Evolutionary conservation across 1,140 invertebrate genomes (phyloP), one percentile per base, ranked within the genome.

Genomic region (Euschistus heros): DNA sequence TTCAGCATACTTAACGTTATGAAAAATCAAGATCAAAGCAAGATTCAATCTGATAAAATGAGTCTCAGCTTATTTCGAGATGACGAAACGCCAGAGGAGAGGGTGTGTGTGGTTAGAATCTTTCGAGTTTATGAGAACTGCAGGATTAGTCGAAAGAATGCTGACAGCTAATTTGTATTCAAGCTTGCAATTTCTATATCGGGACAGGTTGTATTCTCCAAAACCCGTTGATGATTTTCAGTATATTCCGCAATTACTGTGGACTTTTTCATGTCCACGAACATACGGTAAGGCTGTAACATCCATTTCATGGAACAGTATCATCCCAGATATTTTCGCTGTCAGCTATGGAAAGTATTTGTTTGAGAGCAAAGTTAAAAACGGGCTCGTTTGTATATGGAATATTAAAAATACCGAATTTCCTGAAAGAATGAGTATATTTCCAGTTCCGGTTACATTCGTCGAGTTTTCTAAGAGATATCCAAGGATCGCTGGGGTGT

Each of bases 361-460:
- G n/a, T 50, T 50, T 13, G 22, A 50, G 1, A 50, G 3, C 7
- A 22, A 50, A 50, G 22, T 22, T 1, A 37, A 37, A 10, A 50
- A 50, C 14, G 47, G 47, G 8, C n/a, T 50, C n/a, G 47, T 50
- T 50, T 18, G 47, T 22, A 14, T 50, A 6, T 50, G 47, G 47
- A 50, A 50, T 13, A 50, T 50, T 20, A 50, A 50, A 50, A 50
- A 50, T 50, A 50, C 47, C 2, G 47, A 50, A 50, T 50, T 20
- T 50, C 47, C 47, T 6, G 47, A 50, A 22, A 50, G 47, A 22
- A 50, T 50, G 47, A 50, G 47, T 22, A 50, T 50, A 2, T n/a
- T 50, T 10, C n/a, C n/a, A 22, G 5, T 6, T 18, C 47, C 47
- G n/a, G 47, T 50, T 6, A 50, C 47, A 50, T 50, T 20, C 14